A percentile compares a stretch with the other conserved stretches of the same genome.
Evolutionary conservation across 1,140 invertebrate genomes (phyloP).

Genomic region (Solenopsis fugax): DNA sequence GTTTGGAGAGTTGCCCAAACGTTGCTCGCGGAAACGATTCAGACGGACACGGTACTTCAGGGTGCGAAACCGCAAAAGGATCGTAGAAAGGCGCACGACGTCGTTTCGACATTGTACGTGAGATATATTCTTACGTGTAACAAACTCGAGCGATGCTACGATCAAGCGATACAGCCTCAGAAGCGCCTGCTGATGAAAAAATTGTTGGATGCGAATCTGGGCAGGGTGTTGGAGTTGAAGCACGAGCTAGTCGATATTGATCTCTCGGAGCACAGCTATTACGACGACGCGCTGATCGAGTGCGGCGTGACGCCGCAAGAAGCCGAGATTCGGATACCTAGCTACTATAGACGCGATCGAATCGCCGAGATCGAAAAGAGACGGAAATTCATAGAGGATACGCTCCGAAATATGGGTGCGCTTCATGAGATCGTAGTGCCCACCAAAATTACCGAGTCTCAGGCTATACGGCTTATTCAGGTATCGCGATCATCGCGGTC

Average conservation of each 20-base stretch:
- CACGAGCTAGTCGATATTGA: slow-evolving; percentile 95
- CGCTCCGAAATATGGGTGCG: slow-evolving; percentile 90
- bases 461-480: slow-evolving; percentile 95
- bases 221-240: slow-evolving; percentile 92
- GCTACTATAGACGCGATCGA: slow-evolving; percentile 90
- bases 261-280: slow-evolving; percentile 94
- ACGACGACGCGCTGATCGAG: slow-evolving; percentile 91
- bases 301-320: slow-evolving; percentile 89
- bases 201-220: slow-evolving; percentile 93
- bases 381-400: slow-evolving; percentile 89
- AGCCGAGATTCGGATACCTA: slow-evolving; percentile 89
- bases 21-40: slow-evolving; percentile 89
- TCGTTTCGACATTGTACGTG: slow-evolving; percentile 90
- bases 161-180: slow-evolving; percentile 97
- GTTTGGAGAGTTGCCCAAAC: slow-evolving; percentile 89
- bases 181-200: slow-evolving; percentile 93
- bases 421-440: slow-evolving; percentile 88
- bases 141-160: slow-evolving; percentile 93
- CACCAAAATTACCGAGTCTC: slow-evolving; percentile 91
- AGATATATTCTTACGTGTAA: slow-evolving; percentile 93
- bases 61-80: slow-evolving; percentile 89
- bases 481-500: too few species aligned
- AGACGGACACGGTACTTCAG: slow-evolving; percentile 89
- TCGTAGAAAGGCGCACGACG: slow-evolving; percentile 87
- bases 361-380: slow-evolving; percentile 88